Base-by-base conservation (phyloP, 1,140 invertebrate genomes). In the Ditylenchus dipsaci region DNA sequence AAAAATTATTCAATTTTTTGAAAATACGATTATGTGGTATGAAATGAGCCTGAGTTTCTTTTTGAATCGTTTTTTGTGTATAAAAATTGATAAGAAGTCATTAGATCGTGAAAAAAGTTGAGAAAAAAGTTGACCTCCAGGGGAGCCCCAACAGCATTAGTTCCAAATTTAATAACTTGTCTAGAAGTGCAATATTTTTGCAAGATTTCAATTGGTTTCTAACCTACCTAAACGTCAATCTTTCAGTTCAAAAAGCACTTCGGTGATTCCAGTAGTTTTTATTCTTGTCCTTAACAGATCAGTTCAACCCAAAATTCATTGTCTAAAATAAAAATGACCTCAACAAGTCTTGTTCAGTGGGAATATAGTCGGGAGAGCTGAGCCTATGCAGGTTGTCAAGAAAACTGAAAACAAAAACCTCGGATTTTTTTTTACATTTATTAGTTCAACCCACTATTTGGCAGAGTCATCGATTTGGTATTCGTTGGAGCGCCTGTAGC, bases 391-490 rank as follows among this genome's bases (percentile, higher is more conserved):
- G 58, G 69, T 82, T 83, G 69, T 82, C 81, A 38, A 82, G 65
- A 64, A 82, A 82, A 72, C 79, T 82, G 73, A 67, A 82, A 68
- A 38, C n/a, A n/a, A n/a, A n/a, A n/a, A n/a, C n/a, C n/a, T n/a
- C n/a, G n/a, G n/a, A n/a, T n/a, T 47, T 15, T 47, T 47, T 15
- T 47, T 47, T 47, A 15, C 15, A 47, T 47, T 47, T 15, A 47
- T 47, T 47, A 27, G 13, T 29, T 23, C 63, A 57, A 47, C 76
- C 83, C 77, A 87, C 86, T 91, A 91, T 87, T 90, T 88, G 13
- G 90, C 90, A 76, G 89, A 90, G 78, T 91, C 90, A 65, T 82
- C 80, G 56, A 82, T 91, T 88, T 19, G 91, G 83, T 89, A 91
- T 83, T 91, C 90, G 78, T 90, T 90, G 0, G 89, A 89, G 77